Percentiles rank a stretch among this genome's conserved stretches.
Conservation (phyloP, 37 sponge, comb jelly and placozoan species). For the Ephydatia muelleri region DNA sequence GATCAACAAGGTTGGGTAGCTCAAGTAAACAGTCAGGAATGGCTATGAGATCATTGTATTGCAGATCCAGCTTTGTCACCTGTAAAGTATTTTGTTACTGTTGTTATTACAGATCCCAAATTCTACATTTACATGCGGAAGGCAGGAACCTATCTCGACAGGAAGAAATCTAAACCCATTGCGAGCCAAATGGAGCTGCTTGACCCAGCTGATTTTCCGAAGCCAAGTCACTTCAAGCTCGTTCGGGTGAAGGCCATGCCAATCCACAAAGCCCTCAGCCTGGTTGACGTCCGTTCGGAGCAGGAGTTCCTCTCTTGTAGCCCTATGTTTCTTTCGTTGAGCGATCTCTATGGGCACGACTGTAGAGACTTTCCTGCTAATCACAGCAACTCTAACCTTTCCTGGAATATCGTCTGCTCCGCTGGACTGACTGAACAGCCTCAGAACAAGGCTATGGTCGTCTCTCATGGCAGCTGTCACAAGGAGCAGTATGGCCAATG, state of each 20-base stretch:
- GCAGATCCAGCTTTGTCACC: slow-evolving; percentile 64
- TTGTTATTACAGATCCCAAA: too few species aligned
- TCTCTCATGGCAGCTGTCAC: slow-evolving; percentile 53
- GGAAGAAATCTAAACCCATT: slow-evolving; percentile 73
- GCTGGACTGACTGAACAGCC: slow-evolving; percentile 27
- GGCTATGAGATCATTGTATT: slow-evolving; percentile 58
- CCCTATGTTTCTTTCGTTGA: slow-evolving; percentile 19
- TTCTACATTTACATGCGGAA: slow-evolving; percentile 61
- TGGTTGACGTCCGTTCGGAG: slow-evolving; percentile 76
- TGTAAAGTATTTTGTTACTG: too few species aligned
- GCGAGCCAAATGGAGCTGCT: slow-evolving; percentile 59
- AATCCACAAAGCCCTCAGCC: slow-evolving; percentile 55
- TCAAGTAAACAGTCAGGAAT: slow-evolving; percentile 75
- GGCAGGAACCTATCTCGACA: slow-evolving; percentile 61
- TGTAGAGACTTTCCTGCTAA: slow-evolving; percentile 58
- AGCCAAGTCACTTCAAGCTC: slow-evolving; percentile 74
- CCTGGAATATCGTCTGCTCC: neutral
- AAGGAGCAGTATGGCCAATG: slow-evolving; percentile 61
- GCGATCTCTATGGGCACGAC: slow-evolving; percentile 83
- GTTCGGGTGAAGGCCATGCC: slow-evolving; percentile 72
- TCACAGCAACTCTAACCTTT: slow-evolving; percentile 52
- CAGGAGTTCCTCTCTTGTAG: slow-evolving; percentile 67
- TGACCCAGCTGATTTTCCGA: slow-evolving; percentile 77
- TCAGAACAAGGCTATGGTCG: slow-evolving; percentile 52
- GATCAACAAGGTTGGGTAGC: slow-evolving; percentile 64